Conservation (phyloP, 2,113 vertebrate genomes). For the Limanda limanda region DNA sequence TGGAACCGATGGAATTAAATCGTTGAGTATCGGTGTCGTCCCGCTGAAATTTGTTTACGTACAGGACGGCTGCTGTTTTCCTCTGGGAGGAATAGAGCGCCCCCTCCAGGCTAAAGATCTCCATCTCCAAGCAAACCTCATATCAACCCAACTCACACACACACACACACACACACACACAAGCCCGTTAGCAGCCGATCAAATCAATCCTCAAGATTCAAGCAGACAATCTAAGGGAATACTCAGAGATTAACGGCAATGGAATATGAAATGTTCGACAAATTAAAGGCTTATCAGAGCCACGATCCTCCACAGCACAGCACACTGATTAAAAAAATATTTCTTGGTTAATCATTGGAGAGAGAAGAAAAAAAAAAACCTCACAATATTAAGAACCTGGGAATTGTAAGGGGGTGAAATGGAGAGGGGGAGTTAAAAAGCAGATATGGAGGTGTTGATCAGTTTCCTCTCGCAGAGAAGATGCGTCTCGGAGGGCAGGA, state of each 20-base stretch:
- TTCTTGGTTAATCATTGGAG: conserved; percentile 54
- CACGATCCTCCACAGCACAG: conserved; percentile 26
- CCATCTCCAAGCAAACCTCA: conserved; percentile 47
- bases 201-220: conserved; percentile 59
- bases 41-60: conserved; percentile 50
- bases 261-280: conserved; percentile 59
- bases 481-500: conserved; percentile 71
- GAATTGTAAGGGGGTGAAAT: conserved; percentile 32
- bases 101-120: conserved; percentile 65
- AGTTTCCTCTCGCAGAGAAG: conserved; percentile 65
- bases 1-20: conserved; percentile 32
- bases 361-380: not conserved
- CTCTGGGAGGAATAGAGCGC: conserved; percentile 49
- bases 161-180: conserved; percentile 18
- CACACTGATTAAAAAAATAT: conserved; percentile 40
- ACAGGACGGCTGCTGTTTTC: conserved; percentile 37
- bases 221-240: conserved; percentile 63
- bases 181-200: conserved; percentile 11
- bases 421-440: conserved; percentile 26
- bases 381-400: conserved; percentile 60
- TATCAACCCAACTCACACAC: conserved; percentile 22
- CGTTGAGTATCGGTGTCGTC: conserved; percentile 35
- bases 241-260: conserved; percentile 52
- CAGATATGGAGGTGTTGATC: conserved; percentile 73
- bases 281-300: conserved; percentile 61